A percentile compares a stretch with the other conserved stretches of the same genome.
phyloP scores from a whole-genome alignment of 2,888 invertebrate genomes.

The Rhimphoctona megacephalus region DNA sequence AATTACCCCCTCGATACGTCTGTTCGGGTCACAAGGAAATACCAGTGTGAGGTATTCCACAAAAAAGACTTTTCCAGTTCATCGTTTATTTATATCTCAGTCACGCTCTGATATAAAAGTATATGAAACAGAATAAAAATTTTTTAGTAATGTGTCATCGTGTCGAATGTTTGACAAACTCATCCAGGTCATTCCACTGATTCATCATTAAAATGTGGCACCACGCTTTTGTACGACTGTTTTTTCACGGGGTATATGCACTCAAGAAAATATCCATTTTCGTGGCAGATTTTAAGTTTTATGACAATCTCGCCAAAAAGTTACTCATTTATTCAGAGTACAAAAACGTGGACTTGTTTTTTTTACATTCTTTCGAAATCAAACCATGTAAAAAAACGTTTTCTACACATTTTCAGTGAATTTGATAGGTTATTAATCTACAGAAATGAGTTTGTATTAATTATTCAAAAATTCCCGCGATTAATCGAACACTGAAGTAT shows the following conservation, averaged over 20 bases:
- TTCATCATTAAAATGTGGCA: not conserved
- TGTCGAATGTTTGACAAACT: not conserved
- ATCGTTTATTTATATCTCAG: conserved; percentile 17
- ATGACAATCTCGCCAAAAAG: not conserved
- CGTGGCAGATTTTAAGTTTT: not conserved
- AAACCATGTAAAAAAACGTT: not conserved
- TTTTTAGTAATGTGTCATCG: not conserved
- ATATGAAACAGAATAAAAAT: not conserved
- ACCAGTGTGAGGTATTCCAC: not conserved
- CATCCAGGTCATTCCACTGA: conserved; percentile 1
- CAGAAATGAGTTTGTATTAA: not conserved
- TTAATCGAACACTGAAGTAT: too few relatives aligned
- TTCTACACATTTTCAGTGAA: not conserved
- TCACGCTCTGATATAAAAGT: conserved; percentile 7
- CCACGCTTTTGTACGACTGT: not conserved
- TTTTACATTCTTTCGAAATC: not conserved
- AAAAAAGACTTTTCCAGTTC: not conserved
- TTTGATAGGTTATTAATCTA: not conserved
- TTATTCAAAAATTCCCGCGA: not conserved
- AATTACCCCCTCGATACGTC: not conserved
- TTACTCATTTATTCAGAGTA: not conserved
- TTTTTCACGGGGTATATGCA: not conserved
- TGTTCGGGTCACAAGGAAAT: not conserved
- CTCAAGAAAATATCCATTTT: not conserved
- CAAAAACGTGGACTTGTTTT: not conserved